Conservation (phyloP, 2,797 vertebrate genomes). For the Dendrocincla tyrannina region DNA sequence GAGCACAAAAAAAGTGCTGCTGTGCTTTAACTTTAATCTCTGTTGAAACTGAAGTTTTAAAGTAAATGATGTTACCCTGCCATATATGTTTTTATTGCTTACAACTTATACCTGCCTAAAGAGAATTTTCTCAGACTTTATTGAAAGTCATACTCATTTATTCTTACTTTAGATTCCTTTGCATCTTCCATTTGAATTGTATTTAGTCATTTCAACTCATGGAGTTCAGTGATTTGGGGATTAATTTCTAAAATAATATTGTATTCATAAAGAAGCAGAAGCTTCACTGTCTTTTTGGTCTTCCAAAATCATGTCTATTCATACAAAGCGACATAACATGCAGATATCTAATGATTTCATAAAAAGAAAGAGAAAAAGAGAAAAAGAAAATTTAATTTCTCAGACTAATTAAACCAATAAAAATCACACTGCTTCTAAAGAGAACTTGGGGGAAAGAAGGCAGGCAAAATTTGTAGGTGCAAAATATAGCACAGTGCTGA, state of each 20-base stretch:
- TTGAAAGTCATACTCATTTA: not conserved
- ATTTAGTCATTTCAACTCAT: not conserved
- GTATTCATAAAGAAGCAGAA: not conserved
- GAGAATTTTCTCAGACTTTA: not conserved
- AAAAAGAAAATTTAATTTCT: not conserved
- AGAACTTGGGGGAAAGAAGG: not conserved
- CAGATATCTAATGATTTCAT: not conserved
- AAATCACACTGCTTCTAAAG: not conserved
- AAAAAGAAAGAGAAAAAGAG: accelerated
- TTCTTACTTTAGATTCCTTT: not conserved
- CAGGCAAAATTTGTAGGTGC: not conserved
- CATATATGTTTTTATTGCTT: not conserved
- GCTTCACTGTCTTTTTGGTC: not conserved
- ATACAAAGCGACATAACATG: not conserved
- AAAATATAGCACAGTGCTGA: not conserved
- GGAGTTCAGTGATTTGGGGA: not conserved
- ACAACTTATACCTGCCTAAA: not conserved
- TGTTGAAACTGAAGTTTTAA: not conserved
- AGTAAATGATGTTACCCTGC: not conserved
- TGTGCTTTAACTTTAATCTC: not conserved
- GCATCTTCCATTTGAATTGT: not conserved
- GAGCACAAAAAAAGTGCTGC: too few relatives aligned
- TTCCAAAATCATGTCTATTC: not conserved
- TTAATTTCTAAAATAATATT: not conserved
- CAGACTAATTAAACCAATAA: not conserved